Percentiles rank a stretch among this genome's conserved stretches.
Evolutionary conservation across 2,797 vertebrate species (phyloP).

Genomic region (Tapera naevia): DNA sequence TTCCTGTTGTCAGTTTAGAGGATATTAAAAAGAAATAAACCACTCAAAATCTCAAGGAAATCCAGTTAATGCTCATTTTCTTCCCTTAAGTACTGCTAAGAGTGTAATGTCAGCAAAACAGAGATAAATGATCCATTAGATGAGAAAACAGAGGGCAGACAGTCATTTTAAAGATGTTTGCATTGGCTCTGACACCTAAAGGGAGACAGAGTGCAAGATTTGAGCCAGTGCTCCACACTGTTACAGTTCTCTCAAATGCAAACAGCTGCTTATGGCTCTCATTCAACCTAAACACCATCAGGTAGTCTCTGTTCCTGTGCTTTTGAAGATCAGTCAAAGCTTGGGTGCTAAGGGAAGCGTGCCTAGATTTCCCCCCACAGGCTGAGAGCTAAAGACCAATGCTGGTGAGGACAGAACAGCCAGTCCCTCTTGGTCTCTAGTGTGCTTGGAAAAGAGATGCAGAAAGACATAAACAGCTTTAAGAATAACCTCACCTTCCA

Average conservation of each 20-base stretch:
- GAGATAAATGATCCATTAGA: background rate
- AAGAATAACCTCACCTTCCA: background rate
- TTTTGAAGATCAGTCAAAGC: background rate
- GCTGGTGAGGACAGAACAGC: background rate
- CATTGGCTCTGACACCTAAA: background rate
- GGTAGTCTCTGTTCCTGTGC: background rate
- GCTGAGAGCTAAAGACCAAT: background rate
- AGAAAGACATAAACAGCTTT: background rate
- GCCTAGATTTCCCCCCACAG: background rate
- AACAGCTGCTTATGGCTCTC: background rate
- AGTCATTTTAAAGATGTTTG: conserved; percentile 16
- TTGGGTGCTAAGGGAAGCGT: background rate
- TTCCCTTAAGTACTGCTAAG: background rate
- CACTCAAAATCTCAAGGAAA: conserved; percentile 2
- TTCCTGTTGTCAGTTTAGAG: background rate
- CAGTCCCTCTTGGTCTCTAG: background rate
- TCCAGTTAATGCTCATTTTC: background rate
- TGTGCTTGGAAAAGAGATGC: background rate
- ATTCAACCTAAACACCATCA: background rate
- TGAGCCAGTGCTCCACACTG: background rate
- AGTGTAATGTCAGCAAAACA: conserved; percentile 15
- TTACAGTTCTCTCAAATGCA: background rate
- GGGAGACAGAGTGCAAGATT: background rate
- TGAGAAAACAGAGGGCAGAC: background rate
- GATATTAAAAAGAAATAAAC: background rate